Evolutionary conservation across 2,797 vertebrate genomes (phyloP).

Genomic region (Gambelia wislizenii): DNA sequence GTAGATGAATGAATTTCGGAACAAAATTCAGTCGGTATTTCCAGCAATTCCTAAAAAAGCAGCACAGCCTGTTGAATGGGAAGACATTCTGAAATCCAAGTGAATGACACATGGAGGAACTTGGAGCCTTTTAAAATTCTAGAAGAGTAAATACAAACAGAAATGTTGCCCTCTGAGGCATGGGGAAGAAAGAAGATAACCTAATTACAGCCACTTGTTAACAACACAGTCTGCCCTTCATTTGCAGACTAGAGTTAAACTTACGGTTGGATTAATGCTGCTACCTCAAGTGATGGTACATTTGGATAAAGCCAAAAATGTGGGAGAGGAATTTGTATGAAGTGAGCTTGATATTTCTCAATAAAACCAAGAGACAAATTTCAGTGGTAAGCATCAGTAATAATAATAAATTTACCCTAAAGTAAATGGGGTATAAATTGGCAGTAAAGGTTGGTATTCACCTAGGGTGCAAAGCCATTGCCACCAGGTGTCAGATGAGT

Average conservation of each 20-base stretch:
- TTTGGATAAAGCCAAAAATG: background rate
- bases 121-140: background rate
- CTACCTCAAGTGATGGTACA: constrained; percentile 16
- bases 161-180: constrained; percentile 19
- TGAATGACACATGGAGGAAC: constrained; percentile 60
- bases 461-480: background rate
- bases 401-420: background rate
- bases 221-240: background rate
- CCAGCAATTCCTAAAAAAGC: constrained; percentile 86
- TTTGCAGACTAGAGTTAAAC: background rate
- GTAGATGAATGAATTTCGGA: constrained; percentile 88
- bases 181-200: background rate
- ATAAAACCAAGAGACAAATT: constrained; percentile 31
- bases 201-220: background rate
- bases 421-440: background rate
- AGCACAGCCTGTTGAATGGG: constrained; percentile 79
- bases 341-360: background rate
- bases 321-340: constrained; percentile 10
- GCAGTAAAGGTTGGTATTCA: background rate
- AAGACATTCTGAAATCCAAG: constrained; percentile 84
- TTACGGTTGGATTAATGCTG: background rate
- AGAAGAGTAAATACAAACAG: background rate
- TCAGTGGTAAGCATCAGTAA: background rate
- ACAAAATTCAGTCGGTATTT: constrained; percentile 90
- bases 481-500: background rate